A percentile compares a stretch with the other conserved stretches of the same genome.
These are phyloP conservation scores for Vicugna pacos DNA, from an alignment of 2,113 vertebrate genomes.

Conservation along the genomic window DNA sequence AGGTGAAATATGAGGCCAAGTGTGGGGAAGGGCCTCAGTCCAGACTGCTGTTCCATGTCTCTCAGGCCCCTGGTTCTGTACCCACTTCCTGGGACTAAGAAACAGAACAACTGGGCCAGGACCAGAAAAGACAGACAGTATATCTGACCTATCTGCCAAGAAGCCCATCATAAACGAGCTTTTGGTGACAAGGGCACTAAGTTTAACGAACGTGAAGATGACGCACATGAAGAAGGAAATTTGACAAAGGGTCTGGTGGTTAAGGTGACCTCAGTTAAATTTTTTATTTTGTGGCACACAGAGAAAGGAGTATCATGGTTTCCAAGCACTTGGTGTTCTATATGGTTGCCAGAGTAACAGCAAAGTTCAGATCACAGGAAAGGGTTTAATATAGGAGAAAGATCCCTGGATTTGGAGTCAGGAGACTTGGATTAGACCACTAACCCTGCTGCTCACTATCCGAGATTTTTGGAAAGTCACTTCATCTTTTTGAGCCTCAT, in stretches of 20 bases:
- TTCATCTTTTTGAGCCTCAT: not conserved
- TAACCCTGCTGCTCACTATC: not conserved
- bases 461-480: constrained; percentile 13
- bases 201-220: not conserved
- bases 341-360: constrained; percentile 58
- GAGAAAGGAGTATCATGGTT: constrained; percentile 21
- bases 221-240: not conserved
- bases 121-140: not conserved
- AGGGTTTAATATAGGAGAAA: not conserved
- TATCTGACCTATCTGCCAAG: not conserved
- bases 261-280: not conserved
- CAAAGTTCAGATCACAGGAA: constrained; percentile 22
- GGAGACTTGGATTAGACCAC: not conserved
- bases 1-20: not conserved
- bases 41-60: not conserved
- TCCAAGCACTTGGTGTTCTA: constrained; percentile 20
- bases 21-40: not conserved
- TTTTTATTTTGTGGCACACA: not conserved
- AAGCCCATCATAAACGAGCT: not conserved
- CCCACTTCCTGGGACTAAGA: not conserved
- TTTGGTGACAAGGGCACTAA: not conserved
- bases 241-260: not conserved
- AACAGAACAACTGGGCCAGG: not conserved
- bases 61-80: not conserved
- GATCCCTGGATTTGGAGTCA: not conserved